Evolutionary conservation across 2,888 invertebrate genomes (phyloP), one percentile per base, ranked within the genome.

Genomic region (Calliopum simillimum): DNA sequence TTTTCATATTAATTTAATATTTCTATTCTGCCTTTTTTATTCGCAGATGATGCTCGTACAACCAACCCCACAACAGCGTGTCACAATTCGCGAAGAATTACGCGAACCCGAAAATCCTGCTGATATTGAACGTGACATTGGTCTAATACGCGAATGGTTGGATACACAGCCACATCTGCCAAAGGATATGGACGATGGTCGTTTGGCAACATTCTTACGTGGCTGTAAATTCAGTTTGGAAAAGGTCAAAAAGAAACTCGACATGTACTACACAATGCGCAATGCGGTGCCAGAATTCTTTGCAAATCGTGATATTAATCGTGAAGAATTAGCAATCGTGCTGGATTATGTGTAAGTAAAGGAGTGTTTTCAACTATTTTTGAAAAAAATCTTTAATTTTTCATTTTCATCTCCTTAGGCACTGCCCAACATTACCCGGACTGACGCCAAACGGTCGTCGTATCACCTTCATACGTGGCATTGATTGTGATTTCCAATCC

Each of bases 231-330:
- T 94, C 87, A 94, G 94, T 67, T 83, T 95, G 83, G 95, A 95
- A 86, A 94, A 93, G 87, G 91, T 93, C 84, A 95, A 95, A 87
- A 90, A 90, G 81, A 95, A 95, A 86, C 86, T 95, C 81, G 95
- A 95, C 85, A 94, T 94, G 93, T 95, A 94, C 86, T 94, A 94
- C 85, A 94, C 95, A 12, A 93, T 94, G 93, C 89, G 94, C 23
- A 89, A 92, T 5, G 93, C 94, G 1, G 90, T 93, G 44, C 95
- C 95, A 0, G 95, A 95, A 82, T 93, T 95, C 86, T 95, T 94
- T 85, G 87, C 88, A 70, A 91, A 94, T 82, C 89, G 94, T 74
- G 94, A 95, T 81, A 89, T 94, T 73, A 90, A 87, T 12, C 89
- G 90, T 56, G 91, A 92, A 0, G 93, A 94, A 79, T 85, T 94